Conservation (phyloP, 1,140 invertebrate genomes). For the Meloidogyne hapla region DNA sequence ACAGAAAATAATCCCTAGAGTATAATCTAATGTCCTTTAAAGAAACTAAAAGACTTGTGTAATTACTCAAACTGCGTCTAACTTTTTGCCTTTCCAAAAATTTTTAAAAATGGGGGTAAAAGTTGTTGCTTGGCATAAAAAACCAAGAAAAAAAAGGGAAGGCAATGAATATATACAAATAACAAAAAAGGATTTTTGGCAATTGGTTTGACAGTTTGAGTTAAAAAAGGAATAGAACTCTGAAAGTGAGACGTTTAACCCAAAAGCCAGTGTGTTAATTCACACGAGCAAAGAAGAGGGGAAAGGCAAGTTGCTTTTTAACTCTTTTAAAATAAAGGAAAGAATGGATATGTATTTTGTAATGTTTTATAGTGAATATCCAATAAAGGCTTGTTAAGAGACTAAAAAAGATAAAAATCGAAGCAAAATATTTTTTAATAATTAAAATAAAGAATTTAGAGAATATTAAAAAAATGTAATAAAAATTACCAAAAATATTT, state of each 20-base stretch:
- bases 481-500: neutral
- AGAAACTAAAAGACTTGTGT: neutral
- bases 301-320: neutral
- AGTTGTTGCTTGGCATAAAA: slow-evolving; percentile 2
- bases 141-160: neutral
- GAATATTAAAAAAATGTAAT: neutral
- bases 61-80: neutral
- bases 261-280: neutral
- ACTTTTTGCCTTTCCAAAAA: neutral
- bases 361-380: too few relatives aligned
- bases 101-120: too few relatives aligned
- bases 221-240: neutral
- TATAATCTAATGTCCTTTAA: too few relatives aligned
- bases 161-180: neutral
- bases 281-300: neutral
- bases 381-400: too few relatives aligned
- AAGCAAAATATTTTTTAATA: too few relatives aligned
- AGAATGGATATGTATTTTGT: neutral
- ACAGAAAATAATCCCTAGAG: neutral
- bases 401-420: too few relatives aligned
- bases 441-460: neutral
- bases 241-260: neutral
- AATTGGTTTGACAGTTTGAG: neutral
- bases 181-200: neutral
- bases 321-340: neutral